Evolutionary conservation across 2,797 vertebrate species (phyloP), one percentile per base, ranked within the genome.

Genomic region (Phalloptychus januarius): DNA sequence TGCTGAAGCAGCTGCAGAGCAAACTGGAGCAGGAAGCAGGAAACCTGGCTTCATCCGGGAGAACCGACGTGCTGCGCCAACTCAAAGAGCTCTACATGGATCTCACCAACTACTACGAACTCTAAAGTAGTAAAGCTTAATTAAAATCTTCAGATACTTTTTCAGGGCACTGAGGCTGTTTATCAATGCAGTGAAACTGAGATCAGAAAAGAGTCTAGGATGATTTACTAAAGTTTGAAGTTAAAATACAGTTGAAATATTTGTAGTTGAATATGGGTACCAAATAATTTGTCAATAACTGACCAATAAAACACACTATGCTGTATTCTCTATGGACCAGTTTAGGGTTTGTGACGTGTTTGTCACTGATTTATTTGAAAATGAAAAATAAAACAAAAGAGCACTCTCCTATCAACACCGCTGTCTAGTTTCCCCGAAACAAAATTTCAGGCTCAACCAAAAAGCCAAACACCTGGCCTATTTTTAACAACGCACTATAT

Each of bases 1-100:
- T 98, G 76, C 83, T 99, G 88, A 98, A 96, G 94, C 97, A 98
- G 74, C 95, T 99, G 58, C 97, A 99, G 92, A 96, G 94, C 38
- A 98, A 98, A 86, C 95, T 99, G 92, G 98, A 99, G 88, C 97
- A 98, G 92, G 98, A 99, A 87, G 98, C 97, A 0, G 94, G 96
- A 0, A 96, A 96, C 2, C 93, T 98, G 90, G 96, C 97, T 15
- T 97, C 97, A 13, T 97, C 96, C 0, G 96, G 97, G 58, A 94
- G 97, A 89, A 95, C 96, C 0, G 97, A 98, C 84, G 96, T 98
- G 28, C 90, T 98, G 86, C 97, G 97, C 74, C 98, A 98, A 76
- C 95, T 99, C 80, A 98, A 97, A 96, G 98, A n/a, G n/a, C n/a
- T n/a, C n/a, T n/a, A n/a, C n/a, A n/a, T n/a, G n/a, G n/a, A n/a